phyloP scores from a whole-genome alignment of 1,140 invertebrate species.

The Anoplolepis gracilipes region DNA sequence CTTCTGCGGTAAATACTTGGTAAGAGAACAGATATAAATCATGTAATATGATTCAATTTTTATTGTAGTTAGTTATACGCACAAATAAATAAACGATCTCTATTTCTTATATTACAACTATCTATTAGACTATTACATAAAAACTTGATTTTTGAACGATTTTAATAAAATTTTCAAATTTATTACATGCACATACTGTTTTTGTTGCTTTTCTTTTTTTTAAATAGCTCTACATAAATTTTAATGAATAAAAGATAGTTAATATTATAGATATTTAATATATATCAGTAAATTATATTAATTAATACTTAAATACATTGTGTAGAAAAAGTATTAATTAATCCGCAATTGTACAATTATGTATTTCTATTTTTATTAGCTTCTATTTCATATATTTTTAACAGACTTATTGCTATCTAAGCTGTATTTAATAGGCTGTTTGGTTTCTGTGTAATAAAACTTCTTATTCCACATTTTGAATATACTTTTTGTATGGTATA shows the following conservation, averaged over 20 bases:
- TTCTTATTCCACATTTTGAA: background rate
- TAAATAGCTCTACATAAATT: background rate
- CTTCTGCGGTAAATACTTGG: conserved; percentile 72
- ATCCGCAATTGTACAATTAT: background rate
- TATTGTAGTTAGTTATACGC: background rate
- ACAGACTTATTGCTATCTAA: too few relatives aligned
- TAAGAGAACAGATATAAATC: conserved; percentile 37
- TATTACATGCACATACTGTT: background rate
- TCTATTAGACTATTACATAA: conserved; percentile 19
- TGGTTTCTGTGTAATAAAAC: background rate
- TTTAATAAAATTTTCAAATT: conserved; percentile 6
- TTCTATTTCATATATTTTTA: background rate
- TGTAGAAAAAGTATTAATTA: background rate
- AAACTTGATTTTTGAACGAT: conserved; percentile 23
- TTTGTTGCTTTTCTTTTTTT: background rate
- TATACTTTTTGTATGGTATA: conserved; percentile 3
- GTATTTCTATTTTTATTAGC: background rate
- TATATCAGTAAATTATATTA: conserved; percentile 1
- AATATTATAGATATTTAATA: conserved; percentile 11
- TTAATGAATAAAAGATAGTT: background rate
- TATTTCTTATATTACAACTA: conserved; percentile 67
- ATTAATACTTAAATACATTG: conserved; percentile 14
- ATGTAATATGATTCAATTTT: background rate
- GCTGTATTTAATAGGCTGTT: too few relatives aligned
- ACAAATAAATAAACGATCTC: background rate